Evolutionary conservation across 2,113 vertebrate genomes (phyloP).

Genomic region (Pan paniscus): DNA sequence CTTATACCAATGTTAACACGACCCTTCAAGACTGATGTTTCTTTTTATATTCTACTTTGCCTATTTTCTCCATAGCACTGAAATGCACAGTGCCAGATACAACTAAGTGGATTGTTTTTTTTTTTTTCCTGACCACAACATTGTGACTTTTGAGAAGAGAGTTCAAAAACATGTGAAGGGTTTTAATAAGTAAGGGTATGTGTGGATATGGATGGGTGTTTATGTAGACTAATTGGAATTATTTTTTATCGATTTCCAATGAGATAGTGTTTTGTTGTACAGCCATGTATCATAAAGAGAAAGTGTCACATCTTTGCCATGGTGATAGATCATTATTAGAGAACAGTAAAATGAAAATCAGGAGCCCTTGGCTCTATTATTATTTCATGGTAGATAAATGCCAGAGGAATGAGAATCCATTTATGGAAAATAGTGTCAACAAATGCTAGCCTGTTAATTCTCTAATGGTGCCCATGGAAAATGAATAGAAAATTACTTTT

Average conservation of each 20-base stretch:
- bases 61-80: not conserved
- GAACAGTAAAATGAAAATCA: not conserved
- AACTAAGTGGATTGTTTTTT: not conserved
- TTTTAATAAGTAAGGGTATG: not conserved
- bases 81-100: not conserved
- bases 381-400: slow-evolving; percentile 5
- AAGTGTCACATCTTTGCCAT: slow-evolving; percentile 5
- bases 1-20: not conserved
- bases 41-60: not conserved
- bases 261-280: not conserved
- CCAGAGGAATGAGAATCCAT: not conserved
- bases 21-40: not conserved
- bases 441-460: slow-evolving; percentile 42
- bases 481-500: slow-evolving; percentile 56
- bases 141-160: not conserved
- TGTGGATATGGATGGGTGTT: not conserved
- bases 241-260: slow-evolving; percentile 24
- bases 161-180: not conserved
- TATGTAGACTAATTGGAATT: not conserved
- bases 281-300: not conserved
- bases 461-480: slow-evolving; percentile 34
- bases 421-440: slow-evolving; percentile 42
- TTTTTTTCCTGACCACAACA: not conserved
- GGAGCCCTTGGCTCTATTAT: not conserved
- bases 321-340: not conserved